Evolutionary conservation across 2,113 vertebrate genomes (phyloP).

Genomic region (Megalops atlanticus): DNA sequence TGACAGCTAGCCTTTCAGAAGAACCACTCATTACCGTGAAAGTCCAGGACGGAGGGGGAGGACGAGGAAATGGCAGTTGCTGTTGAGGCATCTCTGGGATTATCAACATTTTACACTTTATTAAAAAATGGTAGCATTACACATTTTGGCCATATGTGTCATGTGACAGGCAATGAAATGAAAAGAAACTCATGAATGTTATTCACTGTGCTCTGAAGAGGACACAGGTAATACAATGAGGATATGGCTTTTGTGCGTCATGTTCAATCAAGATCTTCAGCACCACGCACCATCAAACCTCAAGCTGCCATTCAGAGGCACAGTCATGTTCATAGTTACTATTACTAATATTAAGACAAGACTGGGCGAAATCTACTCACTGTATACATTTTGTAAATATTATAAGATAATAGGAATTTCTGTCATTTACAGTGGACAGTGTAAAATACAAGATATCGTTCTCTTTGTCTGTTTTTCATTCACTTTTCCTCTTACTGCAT

Average conservation of each 20-base stretch:
- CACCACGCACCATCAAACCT: too few species aligned
- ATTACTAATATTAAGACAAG: slow-evolving; percentile 40
- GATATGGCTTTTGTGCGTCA: too few species aligned
- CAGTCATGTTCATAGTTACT: slow-evolving; percentile 31
- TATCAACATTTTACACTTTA: background rate
- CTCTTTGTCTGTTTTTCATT: too few species aligned
- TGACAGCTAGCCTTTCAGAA: slow-evolving; percentile 48
- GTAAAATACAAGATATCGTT: too few species aligned
- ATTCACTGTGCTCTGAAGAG: too few species aligned
- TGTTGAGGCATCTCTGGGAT: background rate
- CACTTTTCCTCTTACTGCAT: too few species aligned
- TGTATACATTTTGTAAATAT: slow-evolving; percentile 41
- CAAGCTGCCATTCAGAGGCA: too few species aligned
- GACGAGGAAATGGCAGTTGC: background rate
- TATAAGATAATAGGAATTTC: slow-evolving; percentile 37
- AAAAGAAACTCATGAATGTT: too few species aligned
- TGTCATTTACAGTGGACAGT: slow-evolving; percentile 37
- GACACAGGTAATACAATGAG: too few species aligned
- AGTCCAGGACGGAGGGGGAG: background rate
- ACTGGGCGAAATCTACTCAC: slow-evolving; percentile 31
- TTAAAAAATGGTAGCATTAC: background rate
- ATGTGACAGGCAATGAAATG: background rate
- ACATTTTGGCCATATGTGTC: background rate
- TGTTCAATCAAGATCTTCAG: too few species aligned
- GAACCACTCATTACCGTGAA: slow-evolving; percentile 19